Conservation (phyloP, 2,797 vertebrate species). For the Gymnodraco acuticeps region DNA sequence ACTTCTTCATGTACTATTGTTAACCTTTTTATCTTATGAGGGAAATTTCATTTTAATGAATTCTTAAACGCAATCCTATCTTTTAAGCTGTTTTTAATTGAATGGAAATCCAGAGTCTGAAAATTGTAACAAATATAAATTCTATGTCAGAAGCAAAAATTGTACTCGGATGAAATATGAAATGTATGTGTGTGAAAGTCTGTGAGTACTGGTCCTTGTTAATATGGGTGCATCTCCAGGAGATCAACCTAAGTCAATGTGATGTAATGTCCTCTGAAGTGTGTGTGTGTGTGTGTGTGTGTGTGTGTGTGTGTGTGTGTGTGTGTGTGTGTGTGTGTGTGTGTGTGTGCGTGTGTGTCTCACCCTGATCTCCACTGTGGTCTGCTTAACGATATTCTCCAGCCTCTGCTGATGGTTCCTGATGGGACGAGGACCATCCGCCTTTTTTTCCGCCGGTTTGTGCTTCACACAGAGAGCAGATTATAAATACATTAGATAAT, state of each 20-base stretch:
- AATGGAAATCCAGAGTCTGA: too few species aligned
- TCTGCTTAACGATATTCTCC: slow-evolving; percentile 87
- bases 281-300: neutral
- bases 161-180: too few species aligned
- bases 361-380: slow-evolving; percentile 87
- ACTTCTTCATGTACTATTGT: too few species aligned
- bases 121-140: too few species aligned
- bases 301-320: neutral
- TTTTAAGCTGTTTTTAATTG: too few species aligned
- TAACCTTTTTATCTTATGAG: too few species aligned
- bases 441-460: slow-evolving; percentile 57
- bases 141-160: too few species aligned
- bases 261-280: too few species aligned
- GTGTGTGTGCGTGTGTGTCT: slow-evolving; percentile 26
- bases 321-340: neutral
- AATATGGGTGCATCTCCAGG: neutral
- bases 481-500: slow-evolving; percentile 32
- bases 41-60: too few species aligned
- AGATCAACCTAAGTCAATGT: neutral
- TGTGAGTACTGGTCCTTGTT: neutral
- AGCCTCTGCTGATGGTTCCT: slow-evolving; percentile 90
- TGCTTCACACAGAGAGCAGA: slow-evolving; percentile 36
- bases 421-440: slow-evolving; percentile 42
- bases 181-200: too few species aligned
- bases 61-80: too few species aligned